Percentiles rank a stretch among this genome's conserved stretches.
These are phyloP conservation scores for Hemibagrus wyckioides DNA, from an alignment of 2,113 vertebrate species.

Conservation along the genomic window DNA sequence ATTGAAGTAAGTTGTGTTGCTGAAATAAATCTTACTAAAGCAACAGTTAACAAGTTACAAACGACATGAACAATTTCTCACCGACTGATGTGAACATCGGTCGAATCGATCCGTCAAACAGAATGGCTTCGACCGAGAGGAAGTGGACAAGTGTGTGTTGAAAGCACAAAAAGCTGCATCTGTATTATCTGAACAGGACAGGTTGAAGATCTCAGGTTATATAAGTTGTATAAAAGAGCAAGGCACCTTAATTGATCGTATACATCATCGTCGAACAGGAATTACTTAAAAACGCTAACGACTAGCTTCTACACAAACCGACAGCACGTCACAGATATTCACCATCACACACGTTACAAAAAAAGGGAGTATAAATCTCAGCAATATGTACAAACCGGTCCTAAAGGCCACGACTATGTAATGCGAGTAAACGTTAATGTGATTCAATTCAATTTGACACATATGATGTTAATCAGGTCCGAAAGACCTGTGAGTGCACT, in stretches of 20 bases:
- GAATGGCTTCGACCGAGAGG: not conserved
- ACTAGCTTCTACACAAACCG: constrained; percentile 31
- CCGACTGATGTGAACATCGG: not conserved
- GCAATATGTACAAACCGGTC: constrained; percentile 1
- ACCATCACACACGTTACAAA: constrained; percentile 18
- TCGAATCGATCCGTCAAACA: not conserved
- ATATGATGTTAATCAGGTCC: not conserved
- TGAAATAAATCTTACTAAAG: not conserved
- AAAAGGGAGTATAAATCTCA: constrained; percentile 8
- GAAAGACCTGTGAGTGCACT: not conserved
- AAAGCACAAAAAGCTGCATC: not conserved
- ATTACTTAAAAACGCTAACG: constrained; percentile 19
- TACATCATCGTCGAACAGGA: constrained; percentile 34
- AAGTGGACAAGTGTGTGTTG: not conserved
- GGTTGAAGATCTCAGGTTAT: not conserved
- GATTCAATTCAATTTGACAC: not conserved
- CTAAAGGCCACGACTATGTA: not conserved
- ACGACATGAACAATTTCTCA: not conserved
- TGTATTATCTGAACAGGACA: not conserved
- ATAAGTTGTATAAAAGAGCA: constrained; percentile 17
- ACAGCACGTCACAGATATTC: constrained; percentile 27
- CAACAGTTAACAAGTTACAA: not conserved
- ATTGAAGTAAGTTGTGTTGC: not conserved
- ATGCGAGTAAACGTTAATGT: not conserved
- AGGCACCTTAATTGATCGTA: constrained; percentile 39